Conservation (phyloP, 2,113 vertebrate genomes). For the Oreocharis arfaki region DNA sequence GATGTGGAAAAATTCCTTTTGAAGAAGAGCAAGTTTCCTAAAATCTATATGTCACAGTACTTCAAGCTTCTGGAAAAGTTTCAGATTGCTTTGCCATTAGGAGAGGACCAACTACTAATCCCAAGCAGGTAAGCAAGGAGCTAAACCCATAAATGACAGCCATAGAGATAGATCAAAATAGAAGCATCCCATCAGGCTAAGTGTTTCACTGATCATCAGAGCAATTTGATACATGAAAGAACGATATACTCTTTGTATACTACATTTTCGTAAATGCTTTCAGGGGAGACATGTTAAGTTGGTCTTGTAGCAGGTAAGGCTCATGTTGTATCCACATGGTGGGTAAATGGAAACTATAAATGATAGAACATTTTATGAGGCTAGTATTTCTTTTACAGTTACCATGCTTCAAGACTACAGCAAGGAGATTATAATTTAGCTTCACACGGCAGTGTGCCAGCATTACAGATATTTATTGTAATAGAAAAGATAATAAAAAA, state of each 20-base stretch:
- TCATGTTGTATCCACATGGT: neutral
- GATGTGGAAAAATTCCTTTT: conserved; percentile 84
- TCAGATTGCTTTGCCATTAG: conserved; percentile 89
- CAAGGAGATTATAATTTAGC: neutral
- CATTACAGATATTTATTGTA: neutral
- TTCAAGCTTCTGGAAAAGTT: conserved; percentile 95
- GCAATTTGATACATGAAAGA: neutral
- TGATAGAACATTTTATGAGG: neutral
- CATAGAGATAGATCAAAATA: neutral
- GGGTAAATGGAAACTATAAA: neutral
- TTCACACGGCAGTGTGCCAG: neutral
- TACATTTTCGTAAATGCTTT: neutral
- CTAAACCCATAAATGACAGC: neutral
- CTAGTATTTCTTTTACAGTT: neutral
- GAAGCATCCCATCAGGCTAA: neutral
- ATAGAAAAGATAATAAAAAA: neutral
- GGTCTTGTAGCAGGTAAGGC: neutral
- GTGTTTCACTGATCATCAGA: neutral
- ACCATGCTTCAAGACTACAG: neutral
- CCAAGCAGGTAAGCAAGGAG: conserved; percentile 84
- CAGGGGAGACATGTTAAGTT: neutral
- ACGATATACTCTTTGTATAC: neutral
- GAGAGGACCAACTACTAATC: conserved; percentile 87
- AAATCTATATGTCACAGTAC: conserved; percentile 83
- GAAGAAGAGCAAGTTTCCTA: conserved; percentile 86